Evolutionary conservation across 2,888 invertebrate genomes (phyloP).

Genomic region (Ophonus ardosiacus): DNA sequence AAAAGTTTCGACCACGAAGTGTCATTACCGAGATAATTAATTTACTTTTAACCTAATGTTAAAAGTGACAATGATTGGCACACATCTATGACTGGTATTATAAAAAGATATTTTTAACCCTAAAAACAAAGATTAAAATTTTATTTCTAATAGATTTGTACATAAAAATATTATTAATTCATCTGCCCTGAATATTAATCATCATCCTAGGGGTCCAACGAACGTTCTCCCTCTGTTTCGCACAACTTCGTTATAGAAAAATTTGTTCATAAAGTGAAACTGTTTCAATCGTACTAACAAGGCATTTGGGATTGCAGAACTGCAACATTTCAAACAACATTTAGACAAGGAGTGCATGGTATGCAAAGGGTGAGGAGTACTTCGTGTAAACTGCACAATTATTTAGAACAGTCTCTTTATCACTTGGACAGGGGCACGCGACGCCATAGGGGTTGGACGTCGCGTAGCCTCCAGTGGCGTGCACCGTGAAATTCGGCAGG

Average conservation of each 20-base stretch:
- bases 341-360: slow-evolving; percentile 38
- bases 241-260: neutral
- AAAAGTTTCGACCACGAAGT: too few relatives aligned
- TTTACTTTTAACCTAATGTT: too few relatives aligned
- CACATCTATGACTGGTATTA: too few relatives aligned
- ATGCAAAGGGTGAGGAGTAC: neutral
- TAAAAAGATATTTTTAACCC: too few relatives aligned
- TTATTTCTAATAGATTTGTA: too few relatives aligned
- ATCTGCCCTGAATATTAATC: too few relatives aligned
- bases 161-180: too few relatives aligned
- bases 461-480: slow-evolving; percentile 23
- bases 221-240: too few relatives aligned
- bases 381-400: slow-evolving; percentile 54
- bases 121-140: too few relatives aligned
- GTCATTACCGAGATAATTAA: too few relatives aligned
- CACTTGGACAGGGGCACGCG: slow-evolving; percentile 56
- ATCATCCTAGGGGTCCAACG: too few relatives aligned
- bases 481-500: neutral
- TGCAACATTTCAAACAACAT: slow-evolving; percentile 54
- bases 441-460: slow-evolving; percentile 38
- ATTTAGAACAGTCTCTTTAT: slow-evolving; percentile 62
- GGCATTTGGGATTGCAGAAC: neutral
- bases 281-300: neutral
- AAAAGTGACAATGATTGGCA: too few relatives aligned
- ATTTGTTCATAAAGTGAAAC: neutral